A percentile compares a stretch with the other conserved stretches of the same genome.
These are phyloP conservation scores for Nematopogon swammerdamellus DNA, from an alignment of 2,888 invertebrate species.

Conservation along the genomic window DNA sequence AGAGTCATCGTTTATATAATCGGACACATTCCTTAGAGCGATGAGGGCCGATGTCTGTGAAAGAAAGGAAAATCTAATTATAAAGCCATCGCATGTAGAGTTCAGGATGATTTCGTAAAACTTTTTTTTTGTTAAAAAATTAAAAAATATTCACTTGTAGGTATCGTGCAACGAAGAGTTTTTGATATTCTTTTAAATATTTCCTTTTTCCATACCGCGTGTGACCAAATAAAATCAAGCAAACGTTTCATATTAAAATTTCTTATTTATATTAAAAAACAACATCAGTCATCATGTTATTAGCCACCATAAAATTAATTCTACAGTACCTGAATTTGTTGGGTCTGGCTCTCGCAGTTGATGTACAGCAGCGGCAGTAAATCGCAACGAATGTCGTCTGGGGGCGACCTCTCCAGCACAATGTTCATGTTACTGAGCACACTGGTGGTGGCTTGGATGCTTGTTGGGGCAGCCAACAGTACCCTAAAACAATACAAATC, in stretches of 20 bases:
- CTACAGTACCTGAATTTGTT: constrained; percentile 92
- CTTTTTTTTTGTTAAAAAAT: too few relatives aligned
- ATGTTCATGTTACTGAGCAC: constrained; percentile 87
- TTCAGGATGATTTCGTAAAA: too few relatives aligned
- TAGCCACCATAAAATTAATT: too few relatives aligned
- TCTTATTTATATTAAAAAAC: too few relatives aligned
- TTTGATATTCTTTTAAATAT: too few relatives aligned
- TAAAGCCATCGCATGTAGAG: not conserved
- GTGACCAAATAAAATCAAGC: too few relatives aligned
- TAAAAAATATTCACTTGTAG: too few relatives aligned
- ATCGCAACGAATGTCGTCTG: constrained; percentile 75
- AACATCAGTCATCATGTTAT: too few relatives aligned
- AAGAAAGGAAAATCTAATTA: constrained; percentile 10
- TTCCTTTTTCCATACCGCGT: too few relatives aligned
- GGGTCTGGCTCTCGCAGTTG: constrained; percentile 83
- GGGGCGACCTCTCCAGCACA: constrained; percentile 81
- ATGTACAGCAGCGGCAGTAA: constrained; percentile 83
- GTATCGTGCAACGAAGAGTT: too few relatives aligned
- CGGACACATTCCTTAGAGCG: constrained; percentile 81
- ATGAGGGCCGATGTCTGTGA: constrained; percentile 83
- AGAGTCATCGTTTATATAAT: constrained; percentile 78
- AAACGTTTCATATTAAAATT: too few relatives aligned
- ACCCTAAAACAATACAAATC: constrained; percentile 58
- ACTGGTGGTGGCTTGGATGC: constrained; percentile 82
- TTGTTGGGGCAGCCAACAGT: constrained; percentile 74